phyloP scores from a whole-genome alignment of 2,797 vertebrate species.

The Margarornis squamiger region DNA sequence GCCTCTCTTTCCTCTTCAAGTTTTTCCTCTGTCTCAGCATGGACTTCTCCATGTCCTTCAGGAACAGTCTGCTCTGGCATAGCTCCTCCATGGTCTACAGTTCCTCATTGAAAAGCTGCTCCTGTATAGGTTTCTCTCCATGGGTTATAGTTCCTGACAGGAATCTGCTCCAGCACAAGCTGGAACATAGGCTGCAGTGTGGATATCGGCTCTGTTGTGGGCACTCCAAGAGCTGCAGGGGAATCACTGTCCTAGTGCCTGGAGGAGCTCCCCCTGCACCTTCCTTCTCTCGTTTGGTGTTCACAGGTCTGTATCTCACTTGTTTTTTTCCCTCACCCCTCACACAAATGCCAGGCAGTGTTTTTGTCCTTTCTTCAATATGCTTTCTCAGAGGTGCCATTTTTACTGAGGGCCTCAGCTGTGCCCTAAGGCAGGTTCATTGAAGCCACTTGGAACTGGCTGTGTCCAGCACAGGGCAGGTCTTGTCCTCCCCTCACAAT shows the following conservation, averaged over 20 bases:
- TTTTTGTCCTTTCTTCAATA: not conserved
- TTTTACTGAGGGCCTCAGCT: too few relatives aligned
- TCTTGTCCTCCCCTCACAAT: not conserved
- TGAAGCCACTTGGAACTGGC: too few relatives aligned
- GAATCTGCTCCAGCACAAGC: not conserved
- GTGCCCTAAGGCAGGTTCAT: too few relatives aligned
- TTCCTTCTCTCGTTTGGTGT: not conserved
- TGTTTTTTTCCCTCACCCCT: not conserved
- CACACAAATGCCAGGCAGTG: not conserved
- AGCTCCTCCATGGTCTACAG: not conserved
- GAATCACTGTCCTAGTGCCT: not conserved
- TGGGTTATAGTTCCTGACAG: not conserved
- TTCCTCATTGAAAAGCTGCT: not conserved
- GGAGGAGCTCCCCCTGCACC: not conserved
- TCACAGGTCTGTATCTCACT: not conserved
- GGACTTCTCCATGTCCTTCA: not conserved
- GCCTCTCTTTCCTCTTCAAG: not conserved
- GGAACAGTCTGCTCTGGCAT: not conserved
- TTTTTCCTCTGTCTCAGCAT: not conserved
- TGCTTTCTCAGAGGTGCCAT: fast-evolving
- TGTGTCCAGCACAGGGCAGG: not conserved
- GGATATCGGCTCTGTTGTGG: not conserved
- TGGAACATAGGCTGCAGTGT: not conserved
- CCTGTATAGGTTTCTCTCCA: not conserved
- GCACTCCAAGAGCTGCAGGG: not conserved